Percentiles rank a stretch among this genome's conserved stretches.
Conservation (phyloP, 2,888 invertebrate genomes). For the Stenchaetothrips biformis region DNA sequence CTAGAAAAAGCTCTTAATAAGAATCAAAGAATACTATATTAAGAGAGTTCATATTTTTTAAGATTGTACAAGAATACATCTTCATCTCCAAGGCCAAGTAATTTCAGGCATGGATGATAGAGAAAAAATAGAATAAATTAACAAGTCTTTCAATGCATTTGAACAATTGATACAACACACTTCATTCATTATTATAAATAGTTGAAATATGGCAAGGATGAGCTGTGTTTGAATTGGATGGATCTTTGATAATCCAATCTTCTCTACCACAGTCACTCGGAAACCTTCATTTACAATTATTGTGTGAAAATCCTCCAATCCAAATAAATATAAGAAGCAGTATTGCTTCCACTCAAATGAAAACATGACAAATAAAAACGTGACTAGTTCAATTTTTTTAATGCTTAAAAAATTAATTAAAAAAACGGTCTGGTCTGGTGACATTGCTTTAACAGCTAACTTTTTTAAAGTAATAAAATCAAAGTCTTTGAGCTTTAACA, state of each 20-base stretch:
- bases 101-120: neutral
- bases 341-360: neutral
- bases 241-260: no score
- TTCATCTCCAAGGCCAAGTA: neutral
- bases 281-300: neutral
- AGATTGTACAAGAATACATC: slow-evolving; percentile 8
- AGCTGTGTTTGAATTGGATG: neutral
- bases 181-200: neutral
- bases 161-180: neutral
- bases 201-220: slow-evolving; percentile 6
- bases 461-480: neutral
- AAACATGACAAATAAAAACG: neutral
- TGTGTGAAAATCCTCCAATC: neutral
- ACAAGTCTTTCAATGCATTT: slow-evolving; percentile 6
- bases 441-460: neutral
- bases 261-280: neutral
- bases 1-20: slow-evolving; percentile 25
- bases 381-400: slow-evolving; percentile 2
- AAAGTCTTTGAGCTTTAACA: neutral
- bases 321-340: no score
- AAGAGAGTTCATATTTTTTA: slow-evolving; percentile 3
- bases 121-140: slow-evolving; percentile 23
- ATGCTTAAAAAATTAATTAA: no score
- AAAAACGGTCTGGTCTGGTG: neutral
- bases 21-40: slow-evolving; percentile 19